Conservation (phyloP, 2,113 vertebrate species). For the Sebastes schlegelii region DNA sequence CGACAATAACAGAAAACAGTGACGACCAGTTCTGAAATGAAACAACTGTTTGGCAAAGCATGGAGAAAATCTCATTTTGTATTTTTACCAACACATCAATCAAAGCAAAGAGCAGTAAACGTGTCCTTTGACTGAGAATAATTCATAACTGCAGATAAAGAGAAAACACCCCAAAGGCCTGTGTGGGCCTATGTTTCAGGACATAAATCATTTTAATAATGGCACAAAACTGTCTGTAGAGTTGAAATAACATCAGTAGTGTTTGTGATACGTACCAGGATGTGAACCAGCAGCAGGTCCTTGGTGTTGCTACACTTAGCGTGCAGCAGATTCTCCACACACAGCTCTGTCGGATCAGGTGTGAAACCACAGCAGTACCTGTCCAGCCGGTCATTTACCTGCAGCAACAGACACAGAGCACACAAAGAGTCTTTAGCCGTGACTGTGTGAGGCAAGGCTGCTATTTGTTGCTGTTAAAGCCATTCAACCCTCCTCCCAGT, state of each 20-base stretch:
- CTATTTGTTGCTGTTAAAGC: too few species aligned
- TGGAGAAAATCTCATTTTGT: neutral
- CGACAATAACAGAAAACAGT: neutral
- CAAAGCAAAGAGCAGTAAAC: conserved; percentile 12
- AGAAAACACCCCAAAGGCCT: neutral
- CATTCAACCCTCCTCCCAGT: too few species aligned
- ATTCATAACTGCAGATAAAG: conserved; percentile 1
- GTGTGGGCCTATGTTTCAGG: too few species aligned
- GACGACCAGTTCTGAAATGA: neutral
- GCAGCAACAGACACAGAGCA: conserved; percentile 22
- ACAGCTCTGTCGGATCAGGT: conserved; percentile 88
- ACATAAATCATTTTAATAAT: neutral
- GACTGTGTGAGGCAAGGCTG: neutral
- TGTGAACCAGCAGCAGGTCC: conserved; percentile 91
- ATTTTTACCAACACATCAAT: neutral
- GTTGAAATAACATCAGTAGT: neutral
- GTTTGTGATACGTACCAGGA: conserved; percentile 86
- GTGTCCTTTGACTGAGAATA: neutral
- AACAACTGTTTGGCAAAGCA: neutral
- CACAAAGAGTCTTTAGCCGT: neutral
- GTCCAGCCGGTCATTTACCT: conserved; percentile 95
- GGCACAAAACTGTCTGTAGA: neutral
- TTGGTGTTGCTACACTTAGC: conserved; percentile 87
- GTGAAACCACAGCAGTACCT: conserved; percentile 94
- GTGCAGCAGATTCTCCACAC: conserved; percentile 90